phyloP scores from a whole-genome alignment of 2,888 invertebrate genomes.

The Alloscopus bannaensis region DNA sequence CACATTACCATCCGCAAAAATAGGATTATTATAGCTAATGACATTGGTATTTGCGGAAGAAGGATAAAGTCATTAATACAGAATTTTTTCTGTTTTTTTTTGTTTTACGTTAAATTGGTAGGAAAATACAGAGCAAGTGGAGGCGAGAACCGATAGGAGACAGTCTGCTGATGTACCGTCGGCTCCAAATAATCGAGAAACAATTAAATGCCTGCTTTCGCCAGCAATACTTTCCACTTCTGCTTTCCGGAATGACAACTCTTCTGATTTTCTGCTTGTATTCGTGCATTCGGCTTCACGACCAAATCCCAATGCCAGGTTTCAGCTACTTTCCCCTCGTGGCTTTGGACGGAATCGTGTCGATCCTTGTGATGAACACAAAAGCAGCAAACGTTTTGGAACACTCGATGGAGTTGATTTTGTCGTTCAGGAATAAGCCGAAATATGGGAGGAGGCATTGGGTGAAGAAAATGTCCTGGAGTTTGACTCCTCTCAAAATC shows the following conservation, averaged over 20 bases:
- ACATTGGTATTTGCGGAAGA: too few species aligned
- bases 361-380: constrained; percentile 52
- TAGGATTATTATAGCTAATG: too few species aligned
- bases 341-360: constrained; percentile 45
- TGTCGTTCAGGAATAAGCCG: constrained; percentile 15
- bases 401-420: constrained; percentile 32
- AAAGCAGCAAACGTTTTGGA: constrained; percentile 52
- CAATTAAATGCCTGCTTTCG: constrained; percentile 57
- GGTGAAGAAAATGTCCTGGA: constrained; percentile 47
- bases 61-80: too few species aligned
- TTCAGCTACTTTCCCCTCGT: constrained; percentile 58
- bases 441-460: constrained; percentile 37
- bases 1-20: too few species aligned
- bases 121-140: constrained; percentile 9
- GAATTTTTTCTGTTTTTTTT: too few species aligned
- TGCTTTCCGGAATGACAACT: constrained; percentile 54
- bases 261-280: constrained; percentile 51
- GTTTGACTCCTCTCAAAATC: constrained; percentile 53
- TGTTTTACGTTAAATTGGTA: background rate
- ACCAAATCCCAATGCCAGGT: constrained; percentile 59
- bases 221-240: constrained; percentile 48
- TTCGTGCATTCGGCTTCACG: constrained; percentile 54
- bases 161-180: constrained; percentile 32
- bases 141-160: constrained; percentile 14
- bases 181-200: constrained; percentile 51